These are phyloP conservation scores for Helicolenus hilgendorfi DNA, from an alignment of 2,797 vertebrate species.

Conservation along the genomic window DNA sequence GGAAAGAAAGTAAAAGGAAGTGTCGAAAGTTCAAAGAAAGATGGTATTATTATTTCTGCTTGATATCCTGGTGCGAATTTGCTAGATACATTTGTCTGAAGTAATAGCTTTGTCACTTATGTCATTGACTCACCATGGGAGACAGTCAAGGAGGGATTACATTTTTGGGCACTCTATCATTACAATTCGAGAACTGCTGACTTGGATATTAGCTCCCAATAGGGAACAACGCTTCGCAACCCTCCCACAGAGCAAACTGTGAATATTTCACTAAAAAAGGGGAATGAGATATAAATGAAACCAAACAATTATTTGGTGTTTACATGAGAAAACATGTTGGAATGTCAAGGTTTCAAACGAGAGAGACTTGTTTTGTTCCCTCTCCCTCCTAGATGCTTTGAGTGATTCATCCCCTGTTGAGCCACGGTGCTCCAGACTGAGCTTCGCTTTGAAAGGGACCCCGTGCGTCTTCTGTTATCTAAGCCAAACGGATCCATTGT, in stretches of 20 bases:
- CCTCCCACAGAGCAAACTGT: conserved; percentile 67
- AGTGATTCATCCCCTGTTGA: conserved; percentile 63
- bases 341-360: conserved; percentile 59
- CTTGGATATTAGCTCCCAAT: conserved; percentile 87
- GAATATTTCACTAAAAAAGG: conserved; percentile 71
- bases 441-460: conserved; percentile 50
- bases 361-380: conserved; percentile 50
- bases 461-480: conserved; percentile 12
- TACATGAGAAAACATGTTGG: conserved; percentile 41
- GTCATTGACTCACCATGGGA: conserved; percentile 87
- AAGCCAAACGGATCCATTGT: conserved; percentile 22
- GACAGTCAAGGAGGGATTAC: conserved; percentile 87
- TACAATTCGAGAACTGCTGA: conserved; percentile 87
- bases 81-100: conserved; percentile 86
- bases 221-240: conserved; percentile 65
- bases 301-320: conserved; percentile 80
- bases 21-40: conserved; percentile 65
- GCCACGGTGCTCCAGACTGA: conserved; percentile 18
- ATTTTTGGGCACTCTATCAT: conserved; percentile 88
- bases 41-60: conserved; percentile 80
- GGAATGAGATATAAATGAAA: conserved; percentile 67
- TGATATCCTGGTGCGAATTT: conserved; percentile 81
- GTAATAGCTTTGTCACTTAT: conserved; percentile 88
- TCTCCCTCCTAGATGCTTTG: conserved; percentile 39
- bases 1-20: conserved; percentile 48